phyloP scores from a whole-genome alignment of 2,113 vertebrate genomes.

The Colaptes auratus region DNA sequence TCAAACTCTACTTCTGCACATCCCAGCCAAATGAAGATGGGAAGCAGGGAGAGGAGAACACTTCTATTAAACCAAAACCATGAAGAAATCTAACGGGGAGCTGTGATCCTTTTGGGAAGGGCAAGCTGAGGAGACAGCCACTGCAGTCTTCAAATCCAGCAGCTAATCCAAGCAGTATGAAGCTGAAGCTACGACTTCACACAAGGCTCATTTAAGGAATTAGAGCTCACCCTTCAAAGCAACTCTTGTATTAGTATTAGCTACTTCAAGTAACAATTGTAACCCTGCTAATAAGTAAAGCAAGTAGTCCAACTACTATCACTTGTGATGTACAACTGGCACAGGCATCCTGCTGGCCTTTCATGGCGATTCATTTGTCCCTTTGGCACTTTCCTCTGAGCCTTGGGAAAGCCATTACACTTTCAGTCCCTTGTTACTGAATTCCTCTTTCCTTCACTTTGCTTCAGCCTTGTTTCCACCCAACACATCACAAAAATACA shows the following conservation, averaged over 20 bases:
- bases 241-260: not conserved
- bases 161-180: not conserved
- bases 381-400: not conserved
- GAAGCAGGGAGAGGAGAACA: not conserved
- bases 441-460: not conserved
- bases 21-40: not conserved
- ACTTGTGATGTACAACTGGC: not conserved
- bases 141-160: not conserved
- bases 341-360: not conserved
- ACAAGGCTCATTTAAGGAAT: not conserved
- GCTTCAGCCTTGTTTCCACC: not conserved
- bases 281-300: not conserved
- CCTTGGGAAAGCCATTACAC: not conserved
- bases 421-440: not conserved
- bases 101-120: not conserved
- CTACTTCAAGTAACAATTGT: not conserved
- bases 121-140: not conserved
- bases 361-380: not conserved
- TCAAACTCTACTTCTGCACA: not conserved
- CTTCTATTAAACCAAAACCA: not conserved
- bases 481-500: not conserved
- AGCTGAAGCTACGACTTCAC: not conserved
- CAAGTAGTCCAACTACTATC: not conserved
- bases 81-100: not conserved
- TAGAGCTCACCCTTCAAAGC: not conserved